Percentiles rank a stretch among this genome's conserved stretches.
Evolutionary conservation across 1,140 invertebrate genomes (phyloP).

Genomic region (Fopius arisanus): DNA sequence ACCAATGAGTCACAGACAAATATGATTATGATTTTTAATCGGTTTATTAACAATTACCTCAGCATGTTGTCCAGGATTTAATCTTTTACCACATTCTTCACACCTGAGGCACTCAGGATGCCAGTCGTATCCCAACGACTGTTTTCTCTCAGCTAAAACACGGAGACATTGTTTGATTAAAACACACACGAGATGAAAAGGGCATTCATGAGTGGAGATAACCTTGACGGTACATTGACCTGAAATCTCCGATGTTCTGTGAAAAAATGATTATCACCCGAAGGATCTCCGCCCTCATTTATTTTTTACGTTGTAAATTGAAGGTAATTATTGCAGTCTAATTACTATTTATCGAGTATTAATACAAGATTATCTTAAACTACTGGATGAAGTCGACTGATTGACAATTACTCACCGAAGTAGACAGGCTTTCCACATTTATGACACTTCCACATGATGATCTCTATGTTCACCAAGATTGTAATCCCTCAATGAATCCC

Average conservation of each 20-base stretch:
- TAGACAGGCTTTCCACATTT: constrained; percentile 87
- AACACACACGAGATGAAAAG: background rate
- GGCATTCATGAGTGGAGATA: constrained; percentile 17
- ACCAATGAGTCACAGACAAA: background rate
- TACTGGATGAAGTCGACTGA: background rate
- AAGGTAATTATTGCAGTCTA: background rate
- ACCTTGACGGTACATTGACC: constrained; percentile 39
- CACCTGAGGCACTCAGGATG: constrained; percentile 90
- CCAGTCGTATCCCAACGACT: constrained; percentile 92
- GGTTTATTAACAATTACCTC: constrained; percentile 69
- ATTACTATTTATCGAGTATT: background rate
- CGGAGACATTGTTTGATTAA: background rate
- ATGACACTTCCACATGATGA: constrained; percentile 84
- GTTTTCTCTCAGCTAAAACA: constrained; percentile 85
- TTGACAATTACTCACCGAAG: constrained; percentile 71
- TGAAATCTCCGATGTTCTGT: background rate
- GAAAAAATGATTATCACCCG: background rate
- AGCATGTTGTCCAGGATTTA: constrained; percentile 88
- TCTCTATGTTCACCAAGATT: background rate
- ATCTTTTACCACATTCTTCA: constrained; percentile 89
- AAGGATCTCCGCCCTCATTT: background rate
- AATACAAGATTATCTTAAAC: background rate
- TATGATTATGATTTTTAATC: background rate
- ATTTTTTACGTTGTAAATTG: background rate
- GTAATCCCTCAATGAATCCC: background rate